phyloP scores from a whole-genome alignment of 2,797 vertebrate species.

The Coreius guichenoti region DNA sequence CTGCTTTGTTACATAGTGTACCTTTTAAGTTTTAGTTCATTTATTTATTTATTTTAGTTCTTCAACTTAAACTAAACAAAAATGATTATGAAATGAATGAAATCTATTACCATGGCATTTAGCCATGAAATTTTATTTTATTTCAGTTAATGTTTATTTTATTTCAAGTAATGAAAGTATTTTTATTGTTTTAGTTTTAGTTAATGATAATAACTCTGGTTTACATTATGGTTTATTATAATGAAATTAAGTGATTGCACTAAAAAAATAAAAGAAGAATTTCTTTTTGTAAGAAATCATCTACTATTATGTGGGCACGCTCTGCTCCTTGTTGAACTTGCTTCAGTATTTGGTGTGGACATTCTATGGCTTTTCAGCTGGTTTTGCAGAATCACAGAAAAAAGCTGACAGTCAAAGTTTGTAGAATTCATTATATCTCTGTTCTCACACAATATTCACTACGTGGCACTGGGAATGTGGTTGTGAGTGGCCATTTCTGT shows the following conservation, averaged over 20 bases:
- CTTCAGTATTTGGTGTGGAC: not conserved
- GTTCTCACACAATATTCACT: not conserved
- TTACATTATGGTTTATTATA: not conserved
- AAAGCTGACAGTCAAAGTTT: not conserved
- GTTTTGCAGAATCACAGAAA: not conserved
- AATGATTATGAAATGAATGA: too few species aligned
- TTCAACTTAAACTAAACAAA: too few species aligned
- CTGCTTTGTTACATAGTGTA: too few species aligned
- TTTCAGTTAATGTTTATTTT: not conserved
- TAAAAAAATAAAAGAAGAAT: too few species aligned
- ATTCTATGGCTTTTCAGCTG: not conserved
- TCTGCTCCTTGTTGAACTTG: not conserved
- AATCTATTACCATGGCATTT: too few species aligned
- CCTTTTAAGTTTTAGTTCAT: too few species aligned
- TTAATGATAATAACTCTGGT: not conserved
- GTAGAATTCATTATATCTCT: not conserved
- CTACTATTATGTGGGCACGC: not conserved
- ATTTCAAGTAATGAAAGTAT: not conserved
- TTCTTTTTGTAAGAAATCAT: not conserved
- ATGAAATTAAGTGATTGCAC: not conserved
- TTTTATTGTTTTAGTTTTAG: not conserved
- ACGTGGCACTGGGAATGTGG: not conserved
- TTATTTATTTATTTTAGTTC: too few species aligned
- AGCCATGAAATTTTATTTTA: not conserved
- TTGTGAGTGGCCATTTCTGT: slow-evolving; percentile 37